phyloP scores from a whole-genome alignment of 2,888 invertebrate species.

The Phengaris alcon region DNA sequence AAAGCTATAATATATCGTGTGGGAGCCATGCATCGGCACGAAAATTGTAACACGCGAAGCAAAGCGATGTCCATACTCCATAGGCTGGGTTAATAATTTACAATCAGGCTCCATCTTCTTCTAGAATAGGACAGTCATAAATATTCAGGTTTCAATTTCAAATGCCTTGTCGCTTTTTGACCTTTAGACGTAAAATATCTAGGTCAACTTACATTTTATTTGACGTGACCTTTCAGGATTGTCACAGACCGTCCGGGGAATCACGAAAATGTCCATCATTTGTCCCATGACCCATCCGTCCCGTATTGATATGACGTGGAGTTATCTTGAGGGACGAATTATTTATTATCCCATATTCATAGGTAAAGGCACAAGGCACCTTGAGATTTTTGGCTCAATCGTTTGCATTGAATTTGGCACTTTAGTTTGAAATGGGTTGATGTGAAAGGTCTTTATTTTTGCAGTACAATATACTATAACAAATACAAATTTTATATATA shows the following conservation, averaged over 20 bases:
- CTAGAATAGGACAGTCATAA: too few species aligned
- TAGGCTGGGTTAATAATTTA: too few species aligned
- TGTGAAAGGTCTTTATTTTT: background rate
- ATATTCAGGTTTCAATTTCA: background rate
- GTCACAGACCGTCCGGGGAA: slow-evolving; percentile 2
- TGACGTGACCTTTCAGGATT: slow-evolving; percentile 8
- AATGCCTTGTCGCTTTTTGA: slow-evolving; percentile 4
- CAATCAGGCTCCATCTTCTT: too few species aligned
- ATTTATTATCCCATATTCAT: slow-evolving; percentile 6
- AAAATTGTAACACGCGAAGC: too few species aligned
- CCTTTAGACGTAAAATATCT: background rate
- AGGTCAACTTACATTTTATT: background rate
- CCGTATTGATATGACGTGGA: slow-evolving; percentile 12
- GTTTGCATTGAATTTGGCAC: slow-evolving; percentile 1
- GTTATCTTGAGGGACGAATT: slow-evolving; percentile 18
- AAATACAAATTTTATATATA: too few species aligned
- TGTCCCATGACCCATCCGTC: background rate
- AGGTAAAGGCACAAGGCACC: background rate
- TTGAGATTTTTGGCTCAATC: background rate
- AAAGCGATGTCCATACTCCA: too few species aligned
- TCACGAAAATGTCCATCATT: slow-evolving; percentile 11
- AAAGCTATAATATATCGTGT: too few species aligned
- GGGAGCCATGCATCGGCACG: too few species aligned
- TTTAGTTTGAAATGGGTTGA: background rate
- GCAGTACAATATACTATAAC: background rate